Evolutionary conservation across 1,140 invertebrate species (phyloP).

Genomic region (Solen grandis): DNA sequence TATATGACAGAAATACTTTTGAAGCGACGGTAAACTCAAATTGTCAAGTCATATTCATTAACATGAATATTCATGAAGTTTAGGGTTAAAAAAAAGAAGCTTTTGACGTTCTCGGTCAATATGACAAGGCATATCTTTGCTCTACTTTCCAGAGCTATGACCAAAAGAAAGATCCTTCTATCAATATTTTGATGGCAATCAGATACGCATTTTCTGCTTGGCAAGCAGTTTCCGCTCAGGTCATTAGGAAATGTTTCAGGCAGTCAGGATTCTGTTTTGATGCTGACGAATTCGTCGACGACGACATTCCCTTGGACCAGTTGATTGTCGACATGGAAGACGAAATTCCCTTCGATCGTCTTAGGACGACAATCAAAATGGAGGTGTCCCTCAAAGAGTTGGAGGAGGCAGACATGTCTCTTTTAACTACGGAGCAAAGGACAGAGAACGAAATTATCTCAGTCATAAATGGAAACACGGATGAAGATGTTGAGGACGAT

Average conservation of each 20-base stretch:
- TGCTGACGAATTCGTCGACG: not conserved
- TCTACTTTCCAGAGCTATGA: not conserved
- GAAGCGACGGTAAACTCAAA: too few relatives aligned
- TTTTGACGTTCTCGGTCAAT: not conserved
- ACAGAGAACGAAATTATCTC: not conserved
- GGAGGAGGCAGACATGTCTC: not conserved
- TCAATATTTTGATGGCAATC: not conserved
- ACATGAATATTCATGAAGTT: not conserved
- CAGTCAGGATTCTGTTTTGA: conserved; percentile 3
- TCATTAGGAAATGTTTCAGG: conserved; percentile 17
- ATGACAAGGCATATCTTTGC: too few relatives aligned
- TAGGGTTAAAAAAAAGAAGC: not conserved
- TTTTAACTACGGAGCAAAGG: not conserved
- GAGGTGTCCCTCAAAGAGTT: conserved; percentile 7
- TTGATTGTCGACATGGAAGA: not conserved
- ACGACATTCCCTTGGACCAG: not conserved
- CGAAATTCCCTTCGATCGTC: not conserved
- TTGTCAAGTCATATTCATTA: too few relatives aligned
- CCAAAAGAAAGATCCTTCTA: not conserved
- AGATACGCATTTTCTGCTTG: conserved; percentile 8
- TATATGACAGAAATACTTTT: too few relatives aligned
- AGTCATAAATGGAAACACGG: not conserved
- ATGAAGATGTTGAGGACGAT: not conserved
- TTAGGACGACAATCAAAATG: not conserved
- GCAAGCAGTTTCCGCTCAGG: not conserved